These are phyloP conservation scores for Drosophila repletoides DNA, from an alignment of 1,140 invertebrate genomes.

Conservation along the genomic window DNA sequence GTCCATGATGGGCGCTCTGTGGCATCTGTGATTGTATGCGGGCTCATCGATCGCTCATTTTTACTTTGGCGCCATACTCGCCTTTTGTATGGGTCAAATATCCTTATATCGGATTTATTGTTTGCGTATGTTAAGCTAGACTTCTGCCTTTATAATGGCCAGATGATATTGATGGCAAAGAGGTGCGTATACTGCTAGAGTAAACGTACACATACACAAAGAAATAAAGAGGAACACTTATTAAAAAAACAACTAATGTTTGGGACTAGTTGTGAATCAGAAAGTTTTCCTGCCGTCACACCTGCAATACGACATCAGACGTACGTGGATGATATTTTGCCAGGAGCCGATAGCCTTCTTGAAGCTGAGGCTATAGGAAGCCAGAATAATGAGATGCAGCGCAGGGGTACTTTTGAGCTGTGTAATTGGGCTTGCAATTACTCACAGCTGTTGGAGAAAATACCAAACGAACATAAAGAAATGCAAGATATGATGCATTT, in stretches of 20 bases:
- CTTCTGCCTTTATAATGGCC: conserved; percentile 92
- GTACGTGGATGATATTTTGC: too few species aligned
- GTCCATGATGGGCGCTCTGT: conserved; percentile 95
- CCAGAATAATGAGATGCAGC: too few species aligned
- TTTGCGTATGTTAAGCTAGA: conserved; percentile 97
- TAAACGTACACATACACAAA: conserved; percentile 55
- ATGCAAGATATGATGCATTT: too few species aligned
- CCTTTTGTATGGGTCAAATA: conserved; percentile 97
- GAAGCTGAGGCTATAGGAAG: too few species aligned
- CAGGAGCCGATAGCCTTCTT: too few species aligned
- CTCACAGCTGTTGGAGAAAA: too few species aligned
- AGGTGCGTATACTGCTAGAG: conserved; percentile 84
- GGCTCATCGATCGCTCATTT: conserved; percentile 99
- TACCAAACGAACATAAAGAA: too few species aligned
- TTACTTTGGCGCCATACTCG: conserved; percentile 98
- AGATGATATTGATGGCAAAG: conserved; percentile 85
- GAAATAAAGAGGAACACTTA: conserved; percentile 57
- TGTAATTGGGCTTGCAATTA: too few species aligned
- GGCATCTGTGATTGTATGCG: conserved; percentile 99
- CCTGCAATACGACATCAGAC: too few species aligned
- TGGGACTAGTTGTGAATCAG: too few species aligned
- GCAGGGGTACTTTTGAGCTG: too few species aligned
- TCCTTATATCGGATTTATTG: conserved; percentile 96
- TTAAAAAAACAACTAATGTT: conserved; percentile 48
- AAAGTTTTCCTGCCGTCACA: too few species aligned